Evolutionary conservation across 1,140 invertebrate species (phyloP).

Genomic region (Drosophila oshimai): DNA sequence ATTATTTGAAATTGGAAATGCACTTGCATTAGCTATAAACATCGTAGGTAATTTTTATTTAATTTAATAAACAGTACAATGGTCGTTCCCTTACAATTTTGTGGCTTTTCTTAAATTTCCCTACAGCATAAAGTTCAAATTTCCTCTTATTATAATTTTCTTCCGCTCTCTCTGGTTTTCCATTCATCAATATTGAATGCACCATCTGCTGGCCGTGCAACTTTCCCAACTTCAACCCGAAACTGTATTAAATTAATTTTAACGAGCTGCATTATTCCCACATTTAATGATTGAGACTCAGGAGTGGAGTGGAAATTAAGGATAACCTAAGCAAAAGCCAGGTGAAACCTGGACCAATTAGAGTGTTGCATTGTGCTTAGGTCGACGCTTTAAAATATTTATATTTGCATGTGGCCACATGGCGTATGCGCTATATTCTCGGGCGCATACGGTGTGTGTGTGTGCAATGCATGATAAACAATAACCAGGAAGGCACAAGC

Average conservation of each 20-base stretch:
- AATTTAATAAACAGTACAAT: background rate
- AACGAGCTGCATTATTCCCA: background rate
- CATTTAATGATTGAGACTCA: slow-evolving; percentile 4
- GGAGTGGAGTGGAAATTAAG: background rate
- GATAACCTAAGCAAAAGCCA: too few species aligned
- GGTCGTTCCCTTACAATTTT: too few species aligned
- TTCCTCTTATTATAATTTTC: slow-evolving; percentile 1
- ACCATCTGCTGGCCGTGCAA: slow-evolving; percentile 8
- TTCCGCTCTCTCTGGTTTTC: background rate
- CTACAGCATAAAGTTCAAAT: too few species aligned
- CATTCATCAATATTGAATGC: slow-evolving; percentile 3
- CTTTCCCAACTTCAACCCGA: background rate
- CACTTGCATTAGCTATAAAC: background rate
- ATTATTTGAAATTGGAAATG: background rate
- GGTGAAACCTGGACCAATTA: slow-evolving; percentile 25
- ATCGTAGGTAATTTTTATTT: too few species aligned
- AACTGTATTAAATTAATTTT: slow-evolving; percentile 18
- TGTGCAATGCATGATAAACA: slow-evolving; percentile 72
- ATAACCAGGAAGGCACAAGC: slow-evolving; percentile 69
- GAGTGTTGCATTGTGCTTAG: slow-evolving; percentile 17
- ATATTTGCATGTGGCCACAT: slow-evolving; percentile 57
- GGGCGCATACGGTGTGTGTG: slow-evolving; percentile 35
- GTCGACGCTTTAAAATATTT: slow-evolving; percentile 54
- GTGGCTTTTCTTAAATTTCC: background rate
- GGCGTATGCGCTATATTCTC: slow-evolving; percentile 62